Evolutionary conservation across 2,888 invertebrate genomes (phyloP).

Genomic region (Autographa pulchrina): DNA sequence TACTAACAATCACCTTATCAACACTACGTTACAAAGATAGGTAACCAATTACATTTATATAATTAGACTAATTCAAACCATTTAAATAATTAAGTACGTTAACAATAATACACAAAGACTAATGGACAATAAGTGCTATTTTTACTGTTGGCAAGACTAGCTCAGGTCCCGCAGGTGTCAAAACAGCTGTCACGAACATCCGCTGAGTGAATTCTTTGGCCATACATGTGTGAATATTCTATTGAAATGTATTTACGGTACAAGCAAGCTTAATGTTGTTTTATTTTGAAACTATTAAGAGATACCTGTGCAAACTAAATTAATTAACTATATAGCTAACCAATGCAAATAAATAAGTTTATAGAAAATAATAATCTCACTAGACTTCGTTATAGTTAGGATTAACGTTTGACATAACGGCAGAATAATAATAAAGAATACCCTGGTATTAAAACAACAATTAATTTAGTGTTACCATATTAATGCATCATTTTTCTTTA

Average conservation of each 20-base stretch:
- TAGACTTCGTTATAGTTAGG: too few relatives aligned
- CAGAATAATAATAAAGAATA: not conserved
- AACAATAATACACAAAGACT: constrained; percentile 20
- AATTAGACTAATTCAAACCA: not conserved
- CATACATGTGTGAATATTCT: constrained; percentile 18
- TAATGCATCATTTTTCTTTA: too few relatives aligned
- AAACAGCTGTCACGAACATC: constrained; percentile 49
- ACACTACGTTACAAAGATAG: constrained; percentile 3
- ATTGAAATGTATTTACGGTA: constrained; percentile 13
- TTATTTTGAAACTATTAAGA: not conserved
- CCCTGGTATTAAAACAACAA: not conserved
- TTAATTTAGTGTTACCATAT: not conserved
- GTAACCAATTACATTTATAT: constrained; percentile 19
- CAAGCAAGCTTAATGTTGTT: not conserved
- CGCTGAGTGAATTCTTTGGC: constrained; percentile 35
- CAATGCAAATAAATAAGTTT: too few relatives aligned
- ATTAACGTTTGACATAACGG: too few relatives aligned
- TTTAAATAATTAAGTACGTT: constrained; percentile 9
- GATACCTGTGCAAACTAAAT: too few relatives aligned
- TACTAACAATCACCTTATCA: constrained; percentile 31
- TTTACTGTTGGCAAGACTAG: constrained; percentile 43
- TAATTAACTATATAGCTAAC: too few relatives aligned
- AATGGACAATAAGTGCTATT: constrained; percentile 31
- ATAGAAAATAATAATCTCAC: too few relatives aligned
- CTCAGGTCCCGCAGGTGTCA: constrained; percentile 46